phyloP scores from a whole-genome alignment of 1,140 invertebrate genomes.

The Calephelis virginiensis region DNA sequence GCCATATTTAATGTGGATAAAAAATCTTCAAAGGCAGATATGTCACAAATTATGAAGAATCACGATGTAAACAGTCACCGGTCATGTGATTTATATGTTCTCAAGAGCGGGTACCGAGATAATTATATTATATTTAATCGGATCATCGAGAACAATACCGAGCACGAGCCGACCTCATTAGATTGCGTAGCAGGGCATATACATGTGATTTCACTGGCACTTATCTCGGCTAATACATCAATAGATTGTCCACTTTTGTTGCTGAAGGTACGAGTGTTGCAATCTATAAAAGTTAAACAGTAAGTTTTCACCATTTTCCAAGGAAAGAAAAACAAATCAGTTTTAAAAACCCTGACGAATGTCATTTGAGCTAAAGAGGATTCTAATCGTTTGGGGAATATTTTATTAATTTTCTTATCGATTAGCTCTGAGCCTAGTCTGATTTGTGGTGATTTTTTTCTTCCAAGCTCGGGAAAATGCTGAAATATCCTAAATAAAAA shows the following conservation, averaged over 20 bases:
- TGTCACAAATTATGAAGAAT: constrained; percentile 10
- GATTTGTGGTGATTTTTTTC: too few relatives aligned
- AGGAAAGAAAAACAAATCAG: too few relatives aligned
- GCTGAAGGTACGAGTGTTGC: constrained; percentile 33
- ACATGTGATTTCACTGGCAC: constrained; percentile 47
- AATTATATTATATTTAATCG: constrained; percentile 41
- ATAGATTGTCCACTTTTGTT: constrained; percentile 45
- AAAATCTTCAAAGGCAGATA: constrained; percentile 1
- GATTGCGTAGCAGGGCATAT: constrained; percentile 26
- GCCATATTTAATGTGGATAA: background rate
- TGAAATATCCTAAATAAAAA: too few relatives aligned
- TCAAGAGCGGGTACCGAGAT: constrained; percentile 26
- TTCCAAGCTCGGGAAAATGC: too few relatives aligned
- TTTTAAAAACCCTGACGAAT: too few relatives aligned
- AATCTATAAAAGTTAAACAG: background rate
- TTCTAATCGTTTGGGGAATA: too few relatives aligned
- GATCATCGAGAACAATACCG: constrained; percentile 41
- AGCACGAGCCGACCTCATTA: constrained; percentile 37
- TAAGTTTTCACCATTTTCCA: too few relatives aligned
- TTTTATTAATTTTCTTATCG: too few relatives aligned
- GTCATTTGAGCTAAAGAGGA: too few relatives aligned
- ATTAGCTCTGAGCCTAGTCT: too few relatives aligned
- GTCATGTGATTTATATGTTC: constrained; percentile 15
- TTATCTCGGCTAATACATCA: constrained; percentile 49
- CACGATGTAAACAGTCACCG: constrained; percentile 9